Evolutionary conservation across 2,113 vertebrate genomes (phyloP).

Genomic region (Ia io): DNA sequence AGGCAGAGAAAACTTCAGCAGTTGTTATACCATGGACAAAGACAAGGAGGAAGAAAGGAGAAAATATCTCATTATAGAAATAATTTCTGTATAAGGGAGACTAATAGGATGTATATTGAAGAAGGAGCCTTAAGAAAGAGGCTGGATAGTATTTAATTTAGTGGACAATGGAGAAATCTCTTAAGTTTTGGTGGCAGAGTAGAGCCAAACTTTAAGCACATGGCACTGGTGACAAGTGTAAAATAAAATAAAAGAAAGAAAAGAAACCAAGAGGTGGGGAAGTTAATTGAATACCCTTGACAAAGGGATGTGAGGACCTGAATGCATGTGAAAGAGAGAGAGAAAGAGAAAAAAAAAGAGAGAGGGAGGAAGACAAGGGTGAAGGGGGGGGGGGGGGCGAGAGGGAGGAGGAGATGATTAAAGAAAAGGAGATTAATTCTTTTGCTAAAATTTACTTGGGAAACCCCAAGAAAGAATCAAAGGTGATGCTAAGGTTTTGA

Average conservation of each 20-base stretch:
- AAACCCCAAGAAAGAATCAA: neutral
- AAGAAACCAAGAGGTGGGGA: neutral
- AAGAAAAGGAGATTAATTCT: neutral
- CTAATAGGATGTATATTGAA: neutral
- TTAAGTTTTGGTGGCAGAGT: neutral
- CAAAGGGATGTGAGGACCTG: neutral
- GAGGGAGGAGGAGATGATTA: neutral
- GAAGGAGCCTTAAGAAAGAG: neutral
- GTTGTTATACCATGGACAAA: neutral
- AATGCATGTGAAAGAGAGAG: neutral
- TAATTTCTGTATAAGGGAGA: neutral
- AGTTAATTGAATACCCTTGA: neutral
- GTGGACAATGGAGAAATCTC: neutral
- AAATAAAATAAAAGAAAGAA: neutral
- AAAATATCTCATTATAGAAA: neutral
- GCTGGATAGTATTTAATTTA: neutral
- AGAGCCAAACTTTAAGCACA: neutral
- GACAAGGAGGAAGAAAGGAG: neutral
- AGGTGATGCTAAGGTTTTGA: neutral
- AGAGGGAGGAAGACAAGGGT: neutral
- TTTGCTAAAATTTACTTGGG: neutral
- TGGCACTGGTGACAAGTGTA: neutral
- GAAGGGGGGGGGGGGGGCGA: rapidly evolving
- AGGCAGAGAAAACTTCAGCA: neutral
- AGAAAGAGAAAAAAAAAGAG: rapidly evolving